Base-by-base conservation (phyloP, 2,888 invertebrate genomes). In the Yponomeuta evonymella region DNA sequence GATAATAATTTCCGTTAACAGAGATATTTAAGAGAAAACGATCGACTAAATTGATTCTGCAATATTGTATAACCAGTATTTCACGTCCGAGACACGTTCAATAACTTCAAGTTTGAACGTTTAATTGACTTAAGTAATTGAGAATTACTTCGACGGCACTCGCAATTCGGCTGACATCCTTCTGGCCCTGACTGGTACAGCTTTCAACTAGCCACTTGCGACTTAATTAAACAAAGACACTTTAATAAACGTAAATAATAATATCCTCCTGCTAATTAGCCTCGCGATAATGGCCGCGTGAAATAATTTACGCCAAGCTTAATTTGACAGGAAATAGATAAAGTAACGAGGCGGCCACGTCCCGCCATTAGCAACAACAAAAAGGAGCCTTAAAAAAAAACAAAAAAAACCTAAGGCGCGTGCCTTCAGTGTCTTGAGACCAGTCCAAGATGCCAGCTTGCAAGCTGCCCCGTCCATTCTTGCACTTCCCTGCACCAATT, bases 331-430 rank as follows among this genome's bases (percentile, higher is more conserved):
- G 70, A 70, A 70, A 63, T 70, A 33, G 33, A 70, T 70, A 70
- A 62, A 63, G 36, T 29, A 23, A 58, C 15, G 15, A 29, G 29
- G 30, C 58, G 6, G 51, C 15, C 33, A 30, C 29, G 29, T 15
- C 33, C 48, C 15, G 12, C n/a, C 58, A 69, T 58, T 51, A 67
- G 29, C 69, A 30, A 23, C 70, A 70, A 69, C 63, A 69, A 62
- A 70, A 12, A 43, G 70, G 65, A 67, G 48, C 71, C 67, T 71
- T 73, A 82, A 84, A 86, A 84, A 80, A 78, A 83, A 84, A 80
- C 80, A 83, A 81, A 76, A 82, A 81, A 80, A 79, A 77, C 77
- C 74, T 72, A 71, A 81, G 87, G 89, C 90, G 89, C 90, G 90
- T 89, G 90, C 85, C 90, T 75, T 76, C 76, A 8, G 8, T 43